Conservation (phyloP, 2,113 vertebrate genomes). For the Tringa solitaria region DNA sequence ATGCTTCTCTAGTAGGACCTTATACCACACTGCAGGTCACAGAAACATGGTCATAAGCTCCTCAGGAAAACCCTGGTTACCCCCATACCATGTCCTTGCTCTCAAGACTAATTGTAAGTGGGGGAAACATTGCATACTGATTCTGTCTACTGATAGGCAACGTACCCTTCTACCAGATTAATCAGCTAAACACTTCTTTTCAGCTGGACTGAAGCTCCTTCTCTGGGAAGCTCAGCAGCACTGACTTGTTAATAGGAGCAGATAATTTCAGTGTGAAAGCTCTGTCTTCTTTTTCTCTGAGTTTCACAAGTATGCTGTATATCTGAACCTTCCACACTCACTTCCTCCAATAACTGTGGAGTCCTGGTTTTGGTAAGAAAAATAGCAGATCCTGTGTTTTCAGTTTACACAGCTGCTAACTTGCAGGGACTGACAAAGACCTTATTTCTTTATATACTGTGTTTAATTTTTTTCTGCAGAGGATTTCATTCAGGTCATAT, state of each 20-base stretch:
- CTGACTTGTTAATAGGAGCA: neutral
- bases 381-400: neutral
- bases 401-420: neutral
- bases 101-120: neutral
- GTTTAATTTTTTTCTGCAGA: neutral
- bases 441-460: neutral
- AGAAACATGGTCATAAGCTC: neutral
- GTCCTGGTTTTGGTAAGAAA: neutral
- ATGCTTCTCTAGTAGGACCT: neutral
- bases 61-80: neutral
- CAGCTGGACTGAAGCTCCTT: neutral
- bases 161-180: neutral
- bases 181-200: neutral
- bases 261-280: neutral
- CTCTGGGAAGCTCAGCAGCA: neutral
- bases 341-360: neutral
- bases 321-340: neutral
- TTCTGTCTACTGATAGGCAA: neutral
- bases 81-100: neutral
- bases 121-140: rapidly evolving
- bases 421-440: neutral
- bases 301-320: neutral
- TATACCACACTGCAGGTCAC: neutral
- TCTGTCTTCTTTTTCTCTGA: neutral
- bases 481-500: neutral